These are phyloP conservation scores for Oxyruncus cristatus DNA, from an alignment of 2,113 vertebrate genomes.

Conservation along the genomic window DNA sequence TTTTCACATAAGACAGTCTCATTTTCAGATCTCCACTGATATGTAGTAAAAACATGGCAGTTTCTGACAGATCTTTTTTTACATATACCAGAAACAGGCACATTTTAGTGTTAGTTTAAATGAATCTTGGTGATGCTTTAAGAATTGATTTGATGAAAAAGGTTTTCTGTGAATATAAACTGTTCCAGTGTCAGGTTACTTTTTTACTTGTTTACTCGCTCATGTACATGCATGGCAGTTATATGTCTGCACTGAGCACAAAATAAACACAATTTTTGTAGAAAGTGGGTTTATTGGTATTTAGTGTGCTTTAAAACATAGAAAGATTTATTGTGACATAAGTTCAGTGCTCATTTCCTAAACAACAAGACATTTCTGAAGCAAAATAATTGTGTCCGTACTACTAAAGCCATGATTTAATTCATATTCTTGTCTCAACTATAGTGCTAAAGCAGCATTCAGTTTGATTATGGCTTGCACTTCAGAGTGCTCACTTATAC, in stretches of 20 bases:
- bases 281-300: background rate
- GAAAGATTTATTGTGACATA: background rate
- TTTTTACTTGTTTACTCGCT: background rate
- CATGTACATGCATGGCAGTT: background rate
- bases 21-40: background rate
- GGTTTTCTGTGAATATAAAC: background rate
- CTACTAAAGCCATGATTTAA: background rate
- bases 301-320: background rate
- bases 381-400: background rate
- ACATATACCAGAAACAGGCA: background rate
- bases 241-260: background rate
- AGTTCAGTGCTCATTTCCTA: slow-evolving; percentile 10
- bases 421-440: background rate
- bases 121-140: background rate
- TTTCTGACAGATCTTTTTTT: background rate
- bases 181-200: background rate
- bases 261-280: background rate
- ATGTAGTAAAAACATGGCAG: background rate
- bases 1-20: background rate
- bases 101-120: background rate
- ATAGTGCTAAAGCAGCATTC: background rate
- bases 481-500: background rate
- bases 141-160: background rate
- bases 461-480: background rate
- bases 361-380: slow-evolving; percentile 10